Evolutionary conservation across 2,888 invertebrate species (phyloP), one percentile per base, ranked within the genome.

Genomic region (Drosophila pegasa): DNA sequence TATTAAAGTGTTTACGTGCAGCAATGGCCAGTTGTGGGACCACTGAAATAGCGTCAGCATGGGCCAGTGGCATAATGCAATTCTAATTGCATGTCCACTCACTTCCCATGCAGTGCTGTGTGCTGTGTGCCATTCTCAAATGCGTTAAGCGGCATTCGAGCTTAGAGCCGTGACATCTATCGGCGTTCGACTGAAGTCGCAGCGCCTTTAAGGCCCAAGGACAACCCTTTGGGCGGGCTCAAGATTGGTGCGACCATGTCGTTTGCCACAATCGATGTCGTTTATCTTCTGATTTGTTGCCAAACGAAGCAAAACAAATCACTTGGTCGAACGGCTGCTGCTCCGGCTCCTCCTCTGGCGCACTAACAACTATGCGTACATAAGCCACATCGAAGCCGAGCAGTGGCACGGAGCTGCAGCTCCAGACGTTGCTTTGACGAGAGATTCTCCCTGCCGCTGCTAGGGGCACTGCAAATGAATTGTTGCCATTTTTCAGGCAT

Each of bases 261-360:
- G 79, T 78, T 87, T 71, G 79, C 79, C 87, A 59, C 83, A 83
- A 83, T 83, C 85, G 87, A 87, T 81, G 83, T 81, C 83, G 87
- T 83, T 83, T 83, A 87, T 83, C 83, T 87, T 84, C 82, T 87
- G 83, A 83, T 83, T 83, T 83, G 83, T 83, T 83, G 80, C 87
- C 85, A 77, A 83, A 87, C 83, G 83, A 83, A 84, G 55, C 83
- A 87, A 83, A 83, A 87, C 83, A 83, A 83, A 83, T 83, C 83
- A 83, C 83, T 87, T 84, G 86, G 80, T 73, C 80, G 78, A 82
- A 56, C 72, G 86, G 69, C 62, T 73, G 48, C 67, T 51, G 43
- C 67, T 63, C 27, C 47, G 51, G 40, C 61, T 47, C 3, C 14
- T 22, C 12, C 43, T 31, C 47, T 12, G 54, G 12, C 43, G 66